Base-by-base conservation (phyloP, 2,888 invertebrate species). In the Buathra laborator region DNA sequence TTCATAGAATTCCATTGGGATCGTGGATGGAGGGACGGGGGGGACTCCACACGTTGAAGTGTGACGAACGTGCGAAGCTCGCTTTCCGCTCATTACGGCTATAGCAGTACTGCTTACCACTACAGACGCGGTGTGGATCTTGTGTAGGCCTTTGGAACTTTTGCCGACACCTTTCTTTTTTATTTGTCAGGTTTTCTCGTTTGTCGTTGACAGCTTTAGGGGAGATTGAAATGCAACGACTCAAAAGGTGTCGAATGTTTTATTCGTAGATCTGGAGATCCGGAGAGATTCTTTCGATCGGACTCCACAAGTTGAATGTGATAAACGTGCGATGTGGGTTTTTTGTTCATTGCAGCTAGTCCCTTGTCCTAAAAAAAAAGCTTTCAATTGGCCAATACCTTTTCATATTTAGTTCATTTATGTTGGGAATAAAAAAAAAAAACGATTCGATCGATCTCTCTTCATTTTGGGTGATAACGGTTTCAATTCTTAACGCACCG, bases 261-360 rank as follows among this genome's bases (percentile, higher is more conserved):
- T 37, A 37, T 37, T 37, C 37, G 37, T 66, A 43, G 12, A 7
- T 19, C 19, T 19, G 19, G 19, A 19, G 2, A 37, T 37, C 37
- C 2, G 37, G 16, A 10, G 16, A 83, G 79, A 79, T 79, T 74
- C 72, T 43, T 64, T 46, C 29, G 37, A 32, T 44, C 14, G n/a
- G 75, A 75, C 74, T 75, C 68, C 53, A 79, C 83, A 75, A 74
- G 68, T 70, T 51, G 83, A 71, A 29, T 37, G 44, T 51, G 46
- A 51, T 2, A 51, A 51, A 51, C 51, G n/a, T 51, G n/a, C 51
- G 16, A 51, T 5, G 51, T 16, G 12, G 14, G 7, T 51, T 51
- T 51, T 16, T n/a, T 16, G 0, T 16, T 16, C 16, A 9, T 37
- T 1, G 37, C 37, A 37, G 37, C 37, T 2, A 37, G 1, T 37